Evolutionary conservation across 2,888 invertebrate genomes (phyloP).

Genomic region (Trachelus tabidus): DNA sequence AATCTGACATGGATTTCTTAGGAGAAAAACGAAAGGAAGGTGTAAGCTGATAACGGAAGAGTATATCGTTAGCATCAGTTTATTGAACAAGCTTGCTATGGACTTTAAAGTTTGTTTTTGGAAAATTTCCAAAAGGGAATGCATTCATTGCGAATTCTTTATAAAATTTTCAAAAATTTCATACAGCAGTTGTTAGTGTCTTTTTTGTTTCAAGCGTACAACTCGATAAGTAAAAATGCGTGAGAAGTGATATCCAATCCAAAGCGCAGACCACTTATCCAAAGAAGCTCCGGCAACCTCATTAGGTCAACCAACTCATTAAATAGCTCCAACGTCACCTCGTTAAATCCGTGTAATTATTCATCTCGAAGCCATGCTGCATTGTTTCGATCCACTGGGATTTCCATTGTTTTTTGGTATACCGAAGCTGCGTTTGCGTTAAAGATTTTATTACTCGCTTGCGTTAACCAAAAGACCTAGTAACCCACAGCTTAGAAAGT

Average conservation of each 20-base stretch:
- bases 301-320: constrained; percentile 32
- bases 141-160: too few relatives aligned
- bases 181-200: too few relatives aligned
- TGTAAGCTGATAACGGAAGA: too few relatives aligned
- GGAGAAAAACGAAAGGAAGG: too few relatives aligned
- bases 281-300: constrained; percentile 14
- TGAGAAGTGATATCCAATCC: background rate
- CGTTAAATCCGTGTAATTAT: constrained; percentile 39
- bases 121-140: too few relatives aligned
- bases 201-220: too few relatives aligned
- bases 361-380: constrained; percentile 26
- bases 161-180: too few relatives aligned
- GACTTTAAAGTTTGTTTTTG: too few relatives aligned
- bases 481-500: background rate
- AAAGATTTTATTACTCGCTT: constrained; percentile 1
- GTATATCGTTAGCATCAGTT: too few relatives aligned
- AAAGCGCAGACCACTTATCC: background rate
- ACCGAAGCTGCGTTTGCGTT: constrained; percentile 13
- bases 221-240: background rate
- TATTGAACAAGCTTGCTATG: too few relatives aligned
- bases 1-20: too few relatives aligned
- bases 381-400: constrained; percentile 32
- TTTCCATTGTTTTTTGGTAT: constrained; percentile 30
- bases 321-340: constrained; percentile 26
- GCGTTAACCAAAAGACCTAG: background rate